These are phyloP conservation scores for Athene cunicularia DNA, from an alignment of 2,113 vertebrate genomes.

Conservation along the genomic window DNA sequence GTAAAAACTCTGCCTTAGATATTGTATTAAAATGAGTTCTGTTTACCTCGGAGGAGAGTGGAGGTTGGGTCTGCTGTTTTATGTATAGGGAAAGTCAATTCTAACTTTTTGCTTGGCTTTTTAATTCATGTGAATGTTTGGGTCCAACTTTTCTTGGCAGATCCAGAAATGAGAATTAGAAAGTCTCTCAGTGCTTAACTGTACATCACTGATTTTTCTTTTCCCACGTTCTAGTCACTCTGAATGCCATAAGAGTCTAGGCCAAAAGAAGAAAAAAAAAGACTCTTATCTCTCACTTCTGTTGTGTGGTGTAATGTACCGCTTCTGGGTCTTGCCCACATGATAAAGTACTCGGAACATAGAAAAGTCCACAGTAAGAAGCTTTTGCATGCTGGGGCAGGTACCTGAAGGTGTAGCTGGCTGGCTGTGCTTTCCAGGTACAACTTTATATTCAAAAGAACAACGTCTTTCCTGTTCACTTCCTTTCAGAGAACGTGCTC, in stretches of 20 bases:
- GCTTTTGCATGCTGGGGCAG: not conserved
- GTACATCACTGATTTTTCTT: not conserved
- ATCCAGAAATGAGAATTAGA: not conserved
- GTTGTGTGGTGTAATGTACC: not conserved
- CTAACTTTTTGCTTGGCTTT: not conserved
- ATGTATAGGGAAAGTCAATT: not conserved
- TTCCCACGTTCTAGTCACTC: not conserved
- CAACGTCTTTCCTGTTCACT: accelerated
- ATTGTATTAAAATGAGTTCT: not conserved
- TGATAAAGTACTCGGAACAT: not conserved
- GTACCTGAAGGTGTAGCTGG: not conserved
- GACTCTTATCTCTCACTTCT: not conserved
- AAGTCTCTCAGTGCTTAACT: not conserved
- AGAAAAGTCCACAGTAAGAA: not conserved
- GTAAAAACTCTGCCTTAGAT: not conserved
- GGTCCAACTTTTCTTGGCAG: not conserved
- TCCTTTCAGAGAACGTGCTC: not conserved
- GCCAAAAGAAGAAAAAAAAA: not conserved
- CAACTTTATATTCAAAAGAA: not conserved
- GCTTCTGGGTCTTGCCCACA: not conserved
- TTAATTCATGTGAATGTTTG: not conserved
- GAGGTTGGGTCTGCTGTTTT: not conserved
- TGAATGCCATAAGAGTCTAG: not conserved
- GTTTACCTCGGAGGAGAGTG: not conserved
- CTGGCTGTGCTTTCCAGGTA: not conserved